Base-by-base conservation (phyloP, 2,888 invertebrate genomes). In the Phengaris alcon region DNA sequence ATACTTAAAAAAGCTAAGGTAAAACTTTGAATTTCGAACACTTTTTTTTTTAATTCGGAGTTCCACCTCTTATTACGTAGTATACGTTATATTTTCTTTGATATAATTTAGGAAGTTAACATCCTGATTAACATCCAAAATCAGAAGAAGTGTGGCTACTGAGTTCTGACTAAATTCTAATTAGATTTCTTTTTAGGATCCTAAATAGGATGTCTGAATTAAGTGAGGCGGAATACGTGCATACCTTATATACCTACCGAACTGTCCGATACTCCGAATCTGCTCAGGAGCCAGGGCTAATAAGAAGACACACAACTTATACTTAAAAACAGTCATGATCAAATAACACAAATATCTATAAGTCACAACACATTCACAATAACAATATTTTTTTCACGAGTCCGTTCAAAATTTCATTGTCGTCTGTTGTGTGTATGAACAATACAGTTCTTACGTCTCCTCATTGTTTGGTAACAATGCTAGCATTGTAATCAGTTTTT, bases 401-500 rank as follows among this genome's bases (percentile, higher is more conserved):
- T 54, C 54, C 54, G 54, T 72, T 72, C 35, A 54, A 70, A 69
- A 54, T 72, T 35, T 35, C 54, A 35, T 2, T 0, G 51, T 72
- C 54, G 22, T 72, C 72, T 54, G 54, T 52, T 54, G 12, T 9
- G n/a, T 22, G 3, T 2, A 35, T 8, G 22, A 74, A 75, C 48
- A 73, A 75, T 76, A 75, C 57, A 46, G 51, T 13, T 68, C 75
- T 52, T 54, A 52, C 70, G 15, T 64, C 15, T 70, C n/a, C 35
- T 22, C 72, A 54, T 72, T 72, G 72, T 72, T 52, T 13, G 72
- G 12, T 10, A 72, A 72, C 72, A 72, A 72, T 72, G 35, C 72
- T 9, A 0, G 51, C 35, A 72, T 72, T 72, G 72, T 72, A 52
- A 72, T 51, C 54, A 12, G 72, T 35, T 72, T 72, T 54, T 72